These are phyloP conservation scores for Chaenogobius annularis DNA, from an alignment of 2,113 vertebrate species.

Conservation along the genomic window DNA sequence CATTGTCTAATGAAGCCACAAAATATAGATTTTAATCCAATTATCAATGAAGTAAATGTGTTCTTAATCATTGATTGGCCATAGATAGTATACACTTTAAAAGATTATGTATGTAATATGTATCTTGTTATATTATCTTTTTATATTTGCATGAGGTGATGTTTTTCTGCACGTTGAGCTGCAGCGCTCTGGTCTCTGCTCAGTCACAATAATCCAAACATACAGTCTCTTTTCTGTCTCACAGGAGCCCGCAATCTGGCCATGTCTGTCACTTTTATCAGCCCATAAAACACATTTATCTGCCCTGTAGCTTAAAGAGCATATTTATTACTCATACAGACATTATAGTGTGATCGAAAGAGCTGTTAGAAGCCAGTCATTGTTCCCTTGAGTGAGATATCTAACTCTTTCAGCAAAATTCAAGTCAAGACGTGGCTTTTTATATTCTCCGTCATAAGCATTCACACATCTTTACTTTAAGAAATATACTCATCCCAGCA, in stretches of 20 bases:
- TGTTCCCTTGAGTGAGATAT: slow-evolving; percentile 15
- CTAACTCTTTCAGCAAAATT: slow-evolving; percentile 14
- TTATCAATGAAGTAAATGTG: neutral
- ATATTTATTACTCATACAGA: slow-evolving; percentile 10
- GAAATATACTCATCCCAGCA: slow-evolving; percentile 40
- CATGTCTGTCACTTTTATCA: slow-evolving; percentile 2
- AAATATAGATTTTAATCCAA: neutral
- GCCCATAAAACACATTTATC: neutral
- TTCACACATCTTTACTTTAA: slow-evolving; percentile 25
- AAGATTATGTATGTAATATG: neutral
- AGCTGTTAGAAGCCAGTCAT: neutral
- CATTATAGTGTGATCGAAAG: neutral
- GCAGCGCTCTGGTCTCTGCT: neutral
- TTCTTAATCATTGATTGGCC: neutral
- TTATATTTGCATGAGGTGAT: neutral
- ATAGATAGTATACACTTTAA: neutral
- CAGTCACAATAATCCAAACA: neutral
- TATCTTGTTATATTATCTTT: neutral
- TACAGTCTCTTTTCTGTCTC: neutral
- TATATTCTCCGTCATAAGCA: slow-evolving; percentile 21
- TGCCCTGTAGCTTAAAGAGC: slow-evolving; percentile 4
- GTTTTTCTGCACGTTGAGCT: neutral
- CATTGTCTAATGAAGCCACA: neutral
- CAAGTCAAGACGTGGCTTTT: slow-evolving; percentile 8
- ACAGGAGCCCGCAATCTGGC: neutral